Percentiles rank a stretch among this genome's conserved stretches.
Evolutionary conservation across 1,140 invertebrate genomes (phyloP).

Genomic region (Spodoptera litura): DNA sequence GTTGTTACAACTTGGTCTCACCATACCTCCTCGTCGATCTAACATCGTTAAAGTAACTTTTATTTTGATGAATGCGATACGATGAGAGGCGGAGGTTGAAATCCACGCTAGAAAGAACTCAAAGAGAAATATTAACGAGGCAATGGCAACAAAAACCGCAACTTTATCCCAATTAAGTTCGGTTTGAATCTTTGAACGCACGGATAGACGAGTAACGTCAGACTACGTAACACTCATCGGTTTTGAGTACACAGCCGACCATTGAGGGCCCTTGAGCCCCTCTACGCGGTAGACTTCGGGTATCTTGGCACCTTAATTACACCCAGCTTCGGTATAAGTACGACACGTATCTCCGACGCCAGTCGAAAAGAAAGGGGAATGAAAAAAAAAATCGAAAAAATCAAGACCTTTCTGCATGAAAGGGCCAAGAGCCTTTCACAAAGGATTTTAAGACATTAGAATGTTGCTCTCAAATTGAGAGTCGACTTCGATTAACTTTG

Average conservation of each 20-base stretch:
- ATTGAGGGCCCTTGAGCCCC: conserved; percentile 72
- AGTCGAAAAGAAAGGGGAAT: conserved; percentile 71
- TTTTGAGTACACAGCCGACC: conserved; percentile 80
- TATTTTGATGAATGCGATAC: conserved; percentile 24
- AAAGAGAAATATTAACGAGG: conserved; percentile 48
- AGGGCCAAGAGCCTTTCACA: conserved; percentile 57
- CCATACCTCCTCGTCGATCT: conserved; percentile 13
- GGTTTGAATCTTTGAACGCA: conserved; percentile 80
- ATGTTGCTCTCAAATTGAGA: conserved; percentile 58
- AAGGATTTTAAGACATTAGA: conserved; percentile 61
- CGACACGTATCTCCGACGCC: conserved; percentile 79
- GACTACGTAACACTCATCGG: conserved; percentile 82
- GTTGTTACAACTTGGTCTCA: conserved; percentile 25
- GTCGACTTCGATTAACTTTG: conserved; percentile 51
- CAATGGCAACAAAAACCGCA: conserved; percentile 47
- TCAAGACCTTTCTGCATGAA: conserved; percentile 66
- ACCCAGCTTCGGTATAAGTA: conserved; percentile 75
- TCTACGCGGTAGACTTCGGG: conserved; percentile 79
- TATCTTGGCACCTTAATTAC: conserved; percentile 86
- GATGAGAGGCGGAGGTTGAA: conserved; percentile 4
- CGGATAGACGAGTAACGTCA: conserved; percentile 69
- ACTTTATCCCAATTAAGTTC: conserved; percentile 74
- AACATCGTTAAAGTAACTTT: conserved; percentile 26
- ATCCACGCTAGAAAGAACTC: conserved; percentile 22
- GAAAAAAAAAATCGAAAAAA: conserved; percentile 75